These are phyloP conservation scores for Hassar affinis DNA, from an alignment of 2,113 vertebrate species.

Conservation along the genomic window DNA sequence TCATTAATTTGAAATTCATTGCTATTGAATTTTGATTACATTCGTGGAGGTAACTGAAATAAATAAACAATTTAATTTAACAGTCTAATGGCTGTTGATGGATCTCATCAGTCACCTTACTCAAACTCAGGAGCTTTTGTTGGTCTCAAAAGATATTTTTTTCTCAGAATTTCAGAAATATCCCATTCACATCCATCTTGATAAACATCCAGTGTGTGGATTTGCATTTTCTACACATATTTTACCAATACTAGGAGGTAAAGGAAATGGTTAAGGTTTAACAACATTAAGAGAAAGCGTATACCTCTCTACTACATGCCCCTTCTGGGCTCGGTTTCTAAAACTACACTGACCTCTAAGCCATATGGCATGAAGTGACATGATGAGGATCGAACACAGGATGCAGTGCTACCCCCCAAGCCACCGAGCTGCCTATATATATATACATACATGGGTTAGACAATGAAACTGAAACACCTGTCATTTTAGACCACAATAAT, in stretches of 20 bases:
- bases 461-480: too few species aligned
- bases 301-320: conserved; percentile 6
- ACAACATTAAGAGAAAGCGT: conserved; percentile 21
- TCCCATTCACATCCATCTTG: background rate
- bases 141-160: background rate
- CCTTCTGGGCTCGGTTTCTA: conserved; percentile 1
- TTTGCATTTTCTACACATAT: background rate
- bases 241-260: background rate
- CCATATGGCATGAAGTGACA: conserved; percentile 37
- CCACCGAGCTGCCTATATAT: too few species aligned
- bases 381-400: too few species aligned
- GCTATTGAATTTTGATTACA: background rate
- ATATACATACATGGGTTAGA: too few species aligned
- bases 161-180: background rate
- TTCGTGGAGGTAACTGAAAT: background rate
- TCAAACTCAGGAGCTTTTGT: background rate
- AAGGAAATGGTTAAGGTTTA: conserved; percentile 6
- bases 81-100: too few species aligned
- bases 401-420: too few species aligned
- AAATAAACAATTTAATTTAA: background rate
- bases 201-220: background rate
- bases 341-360: conserved; percentile 13
- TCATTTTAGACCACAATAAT: too few species aligned
- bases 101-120: background rate
- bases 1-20: background rate